A percentile compares a stretch with the other conserved stretches of the same genome.
Evolutionary conservation across 1,140 invertebrate species (phyloP).

Genomic region (Phortica variegata): DNA sequence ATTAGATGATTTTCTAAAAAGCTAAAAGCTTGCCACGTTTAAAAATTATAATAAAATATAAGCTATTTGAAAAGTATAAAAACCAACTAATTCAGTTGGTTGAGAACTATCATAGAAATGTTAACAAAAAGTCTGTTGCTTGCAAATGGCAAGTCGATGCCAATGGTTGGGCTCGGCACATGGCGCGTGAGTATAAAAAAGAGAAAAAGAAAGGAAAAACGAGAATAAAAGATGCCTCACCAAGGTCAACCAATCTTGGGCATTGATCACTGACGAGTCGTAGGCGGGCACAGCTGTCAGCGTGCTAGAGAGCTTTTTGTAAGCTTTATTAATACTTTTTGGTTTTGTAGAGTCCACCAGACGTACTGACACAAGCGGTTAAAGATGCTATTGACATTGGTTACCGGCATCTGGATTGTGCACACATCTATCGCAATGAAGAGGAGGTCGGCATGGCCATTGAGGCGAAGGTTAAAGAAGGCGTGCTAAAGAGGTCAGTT

Average conservation of each 20-base stretch:
- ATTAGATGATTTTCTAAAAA: too few relatives aligned
- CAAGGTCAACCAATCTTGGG: too few relatives aligned
- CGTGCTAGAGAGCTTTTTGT: constrained; percentile 18
- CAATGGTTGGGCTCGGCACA: constrained; percentile 75
- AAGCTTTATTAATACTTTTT: neutral
- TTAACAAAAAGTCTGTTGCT: constrained; percentile 61
- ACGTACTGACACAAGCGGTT: constrained; percentile 72
- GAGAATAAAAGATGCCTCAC: neutral
- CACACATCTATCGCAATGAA: constrained; percentile 75
- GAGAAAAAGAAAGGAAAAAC: neutral
- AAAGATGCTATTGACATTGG: constrained; percentile 73
- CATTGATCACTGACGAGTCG: neutral
- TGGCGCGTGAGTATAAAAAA: constrained; percentile 66
- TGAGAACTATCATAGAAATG: constrained; percentile 13
- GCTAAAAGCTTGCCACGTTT: too few relatives aligned
- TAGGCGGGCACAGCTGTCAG: neutral
- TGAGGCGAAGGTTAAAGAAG: constrained; percentile 64
- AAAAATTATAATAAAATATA: too few relatives aligned
- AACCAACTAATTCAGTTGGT: neutral
- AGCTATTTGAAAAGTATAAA: constrained; percentile 11
- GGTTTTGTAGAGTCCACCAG: constrained; percentile 65
- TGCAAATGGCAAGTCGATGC: constrained; percentile 68
- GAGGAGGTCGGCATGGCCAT: constrained; percentile 70
- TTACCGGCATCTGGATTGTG: constrained; percentile 82
- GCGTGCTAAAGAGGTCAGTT: constrained; percentile 64